Conservation (phyloP, 2,113 vertebrate genomes). For the Cromileptes altivelis region DNA sequence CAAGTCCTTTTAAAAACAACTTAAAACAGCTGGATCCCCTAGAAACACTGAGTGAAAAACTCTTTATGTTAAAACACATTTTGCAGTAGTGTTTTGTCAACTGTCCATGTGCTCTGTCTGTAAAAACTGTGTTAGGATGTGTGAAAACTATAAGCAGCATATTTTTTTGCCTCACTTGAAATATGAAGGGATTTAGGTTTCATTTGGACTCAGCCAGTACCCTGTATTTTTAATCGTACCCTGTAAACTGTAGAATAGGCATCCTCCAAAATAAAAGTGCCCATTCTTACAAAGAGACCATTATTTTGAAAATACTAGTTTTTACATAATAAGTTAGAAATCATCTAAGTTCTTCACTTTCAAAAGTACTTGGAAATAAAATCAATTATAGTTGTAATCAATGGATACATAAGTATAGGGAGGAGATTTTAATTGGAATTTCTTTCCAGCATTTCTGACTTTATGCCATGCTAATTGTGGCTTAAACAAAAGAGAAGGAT, state of each 20-base stretch:
- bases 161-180: background rate
- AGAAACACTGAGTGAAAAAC: background rate
- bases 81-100: background rate
- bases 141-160: background rate
- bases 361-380: background rate
- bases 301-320: background rate
- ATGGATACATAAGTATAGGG: background rate
- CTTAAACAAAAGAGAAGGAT: background rate
- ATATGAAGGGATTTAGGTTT: constrained; percentile 14
- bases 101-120: background rate
- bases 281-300: constrained; percentile 13
- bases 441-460: background rate
- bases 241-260: constrained; percentile 53
- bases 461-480: background rate
- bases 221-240: constrained; percentile 62
- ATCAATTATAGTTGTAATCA: background rate
- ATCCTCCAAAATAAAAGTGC: constrained; percentile 28
- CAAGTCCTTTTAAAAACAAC: constrained; percentile 15
- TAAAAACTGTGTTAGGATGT: background rate
- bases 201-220: constrained; percentile 43
- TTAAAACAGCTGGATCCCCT: background rate
- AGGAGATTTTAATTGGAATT: background rate
- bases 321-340: background rate
- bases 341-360: background rate
- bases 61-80: background rate